Percentiles rank a stretch among this genome's conserved stretches.
These are phyloP conservation scores for Taenioides sp. DNA, from an alignment of 2,797 vertebrate species.

Conservation along the genomic window DNA sequence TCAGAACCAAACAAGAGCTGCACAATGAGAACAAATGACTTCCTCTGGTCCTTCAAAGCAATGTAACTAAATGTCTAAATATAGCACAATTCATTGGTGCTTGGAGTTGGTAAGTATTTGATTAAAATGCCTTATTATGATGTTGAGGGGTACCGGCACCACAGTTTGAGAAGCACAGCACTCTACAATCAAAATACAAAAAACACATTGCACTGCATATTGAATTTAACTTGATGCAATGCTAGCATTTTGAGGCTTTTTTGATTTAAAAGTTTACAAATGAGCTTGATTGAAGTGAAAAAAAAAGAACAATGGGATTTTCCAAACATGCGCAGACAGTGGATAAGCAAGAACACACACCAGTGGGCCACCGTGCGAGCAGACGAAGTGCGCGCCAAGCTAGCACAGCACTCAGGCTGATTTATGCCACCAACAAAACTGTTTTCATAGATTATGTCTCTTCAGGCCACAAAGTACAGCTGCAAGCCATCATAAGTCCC, in stretches of 20 bases:
- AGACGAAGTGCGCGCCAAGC: conserved; percentile 60
- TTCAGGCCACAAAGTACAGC: conserved; percentile 71
- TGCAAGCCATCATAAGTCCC: conserved; percentile 74
- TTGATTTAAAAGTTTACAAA: conserved; percentile 75
- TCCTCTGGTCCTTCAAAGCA: conserved; percentile 5
- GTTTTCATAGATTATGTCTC: conserved; percentile 72
- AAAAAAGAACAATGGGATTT: conserved; percentile 61
- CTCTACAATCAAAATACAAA: conserved; percentile 30
- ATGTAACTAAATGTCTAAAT: background rate
- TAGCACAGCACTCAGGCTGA: conserved; percentile 73
- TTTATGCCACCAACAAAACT: conserved; percentile 76
- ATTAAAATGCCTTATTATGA: background rate
- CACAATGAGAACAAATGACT: conserved; percentile 22
- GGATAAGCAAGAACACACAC: conserved; percentile 53
- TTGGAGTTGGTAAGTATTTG: background rate
- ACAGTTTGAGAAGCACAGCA: background rate
- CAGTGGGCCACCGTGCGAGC: conserved; percentile 72
- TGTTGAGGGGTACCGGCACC: background rate
- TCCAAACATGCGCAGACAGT: conserved; percentile 59
- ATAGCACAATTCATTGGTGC: background rate
- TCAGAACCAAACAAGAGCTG: background rate
- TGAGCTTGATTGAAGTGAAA: conserved; percentile 72
- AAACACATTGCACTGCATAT: conserved; percentile 55
- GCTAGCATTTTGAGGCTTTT: conserved; percentile 47
- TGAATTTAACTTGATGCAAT: conserved; percentile 55